phyloP scores from a whole-genome alignment of 2,113 vertebrate genomes.

The Atlantisia rogersi region DNA sequence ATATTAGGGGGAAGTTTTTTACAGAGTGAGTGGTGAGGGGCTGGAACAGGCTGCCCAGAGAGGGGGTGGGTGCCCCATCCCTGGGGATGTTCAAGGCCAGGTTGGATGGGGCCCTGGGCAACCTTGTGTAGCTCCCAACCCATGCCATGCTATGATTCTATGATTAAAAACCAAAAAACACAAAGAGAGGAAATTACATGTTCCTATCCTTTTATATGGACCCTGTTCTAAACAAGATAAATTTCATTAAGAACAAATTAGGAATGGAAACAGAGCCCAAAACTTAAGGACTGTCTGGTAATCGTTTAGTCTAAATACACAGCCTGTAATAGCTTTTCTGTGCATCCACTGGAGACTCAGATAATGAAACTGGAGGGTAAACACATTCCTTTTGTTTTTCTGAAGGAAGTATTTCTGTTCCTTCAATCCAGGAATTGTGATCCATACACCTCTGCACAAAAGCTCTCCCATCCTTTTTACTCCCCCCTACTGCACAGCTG shows the following conservation, averaged over 20 bases:
- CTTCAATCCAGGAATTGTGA: background rate
- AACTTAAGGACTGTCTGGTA: slow-evolving; percentile 4
- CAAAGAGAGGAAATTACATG: background rate
- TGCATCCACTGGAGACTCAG: slow-evolving; percentile 9
- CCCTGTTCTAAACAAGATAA: background rate
- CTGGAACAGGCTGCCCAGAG: no score
- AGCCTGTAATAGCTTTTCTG: background rate
- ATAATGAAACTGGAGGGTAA: slow-evolving; percentile 31
- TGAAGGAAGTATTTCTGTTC: background rate
- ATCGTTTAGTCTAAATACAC: background rate
- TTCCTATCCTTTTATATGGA: background rate
- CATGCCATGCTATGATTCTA: no score
- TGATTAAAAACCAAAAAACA: background rate
- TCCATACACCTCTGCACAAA: background rate
- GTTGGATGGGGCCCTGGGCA: no score
- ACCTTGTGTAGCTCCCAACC: no score
- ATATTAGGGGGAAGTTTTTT: no score
- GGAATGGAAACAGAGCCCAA: slow-evolving; percentile 9
- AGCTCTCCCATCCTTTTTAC: background rate
- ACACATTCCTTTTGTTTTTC: background rate
- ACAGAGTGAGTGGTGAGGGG: no score
- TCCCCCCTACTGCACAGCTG: background rate
- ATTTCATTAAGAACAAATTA: slow-evolving; percentile 33
- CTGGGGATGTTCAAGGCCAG: no score
- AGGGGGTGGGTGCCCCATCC: no score